These are phyloP conservation scores for Scytalopus superciliaris DNA, from an alignment of 2,113 vertebrate genomes.

Conservation along the genomic window DNA sequence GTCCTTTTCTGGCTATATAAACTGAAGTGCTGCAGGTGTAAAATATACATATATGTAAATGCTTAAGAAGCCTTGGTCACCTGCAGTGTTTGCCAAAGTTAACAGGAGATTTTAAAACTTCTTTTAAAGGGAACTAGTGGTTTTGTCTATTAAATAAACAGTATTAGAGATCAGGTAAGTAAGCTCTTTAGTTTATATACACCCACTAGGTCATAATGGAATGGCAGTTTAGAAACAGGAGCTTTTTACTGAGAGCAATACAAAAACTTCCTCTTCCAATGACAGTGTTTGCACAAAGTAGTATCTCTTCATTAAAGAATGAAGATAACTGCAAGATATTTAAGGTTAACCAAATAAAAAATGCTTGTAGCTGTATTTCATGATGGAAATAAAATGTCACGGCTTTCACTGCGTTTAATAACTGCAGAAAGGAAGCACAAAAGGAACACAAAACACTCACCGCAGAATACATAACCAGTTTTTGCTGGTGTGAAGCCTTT, in stretches of 20 bases:
- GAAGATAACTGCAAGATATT: neutral
- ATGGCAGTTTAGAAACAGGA: neutral
- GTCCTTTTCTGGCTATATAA: neutral
- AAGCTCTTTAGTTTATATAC: neutral
- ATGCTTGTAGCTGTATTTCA: neutral
- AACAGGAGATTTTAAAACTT: neutral
- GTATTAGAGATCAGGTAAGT: neutral
- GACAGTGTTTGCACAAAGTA: neutral
- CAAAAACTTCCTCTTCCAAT: neutral
- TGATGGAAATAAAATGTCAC: neutral
- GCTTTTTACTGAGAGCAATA: neutral
- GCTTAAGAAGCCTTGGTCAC: neutral
- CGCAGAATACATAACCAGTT: slow-evolving; percentile 81
- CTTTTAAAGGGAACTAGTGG: neutral
- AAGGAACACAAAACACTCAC: slow-evolving; percentile 67
- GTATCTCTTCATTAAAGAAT: neutral
- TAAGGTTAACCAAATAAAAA: neutral
- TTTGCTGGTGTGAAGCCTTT: slow-evolving; percentile 68
- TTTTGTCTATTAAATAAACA: neutral
- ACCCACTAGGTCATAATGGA: neutral
- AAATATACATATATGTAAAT: neutral
- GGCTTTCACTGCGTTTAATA: neutral
- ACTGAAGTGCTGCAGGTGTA: neutral
- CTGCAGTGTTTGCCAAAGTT: neutral
- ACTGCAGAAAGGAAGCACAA: neutral